Percentiles rank a stretch among this genome's conserved stretches.
Conservation (phyloP, 2,797 vertebrate genomes). For the Eremophila alpestris region DNA sequence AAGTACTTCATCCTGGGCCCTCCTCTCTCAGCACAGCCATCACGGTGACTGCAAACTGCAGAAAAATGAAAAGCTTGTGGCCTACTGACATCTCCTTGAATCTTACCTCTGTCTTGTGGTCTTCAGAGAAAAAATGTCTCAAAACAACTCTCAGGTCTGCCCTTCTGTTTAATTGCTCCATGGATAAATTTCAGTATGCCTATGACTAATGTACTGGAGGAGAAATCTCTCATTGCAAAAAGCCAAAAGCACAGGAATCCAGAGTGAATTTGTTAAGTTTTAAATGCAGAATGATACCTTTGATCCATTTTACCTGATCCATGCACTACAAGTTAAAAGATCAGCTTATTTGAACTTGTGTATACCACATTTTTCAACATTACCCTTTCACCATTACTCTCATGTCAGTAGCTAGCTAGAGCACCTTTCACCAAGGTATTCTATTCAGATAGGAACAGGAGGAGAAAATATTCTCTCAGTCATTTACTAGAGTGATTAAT, state of each 20-base stretch:
- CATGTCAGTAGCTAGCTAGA: background rate
- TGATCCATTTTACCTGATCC: background rate
- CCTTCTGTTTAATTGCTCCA: background rate
- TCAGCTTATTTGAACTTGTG: background rate
- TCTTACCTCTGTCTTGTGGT: background rate
- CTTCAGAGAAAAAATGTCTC: background rate
- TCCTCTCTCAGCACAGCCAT: background rate
- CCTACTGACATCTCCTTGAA: background rate
- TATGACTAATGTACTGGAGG: background rate
- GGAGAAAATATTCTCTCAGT: background rate
- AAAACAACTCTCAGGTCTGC: background rate
- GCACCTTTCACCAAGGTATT: background rate
- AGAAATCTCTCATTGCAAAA: background rate
- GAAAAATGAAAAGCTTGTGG: background rate
- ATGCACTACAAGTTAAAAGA: background rate
- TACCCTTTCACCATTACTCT: background rate
- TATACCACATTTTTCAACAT: background rate
- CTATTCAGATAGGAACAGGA: background rate
- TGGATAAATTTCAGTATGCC: background rate
- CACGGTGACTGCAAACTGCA: background rate
- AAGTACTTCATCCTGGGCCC: background rate
- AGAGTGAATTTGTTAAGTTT: background rate
- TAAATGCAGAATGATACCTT: background rate
- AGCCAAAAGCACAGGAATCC: background rate
- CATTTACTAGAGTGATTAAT: background rate